Base-by-base conservation (phyloP, 2,888 invertebrate genomes). In the Hydriomena furcata region DNA sequence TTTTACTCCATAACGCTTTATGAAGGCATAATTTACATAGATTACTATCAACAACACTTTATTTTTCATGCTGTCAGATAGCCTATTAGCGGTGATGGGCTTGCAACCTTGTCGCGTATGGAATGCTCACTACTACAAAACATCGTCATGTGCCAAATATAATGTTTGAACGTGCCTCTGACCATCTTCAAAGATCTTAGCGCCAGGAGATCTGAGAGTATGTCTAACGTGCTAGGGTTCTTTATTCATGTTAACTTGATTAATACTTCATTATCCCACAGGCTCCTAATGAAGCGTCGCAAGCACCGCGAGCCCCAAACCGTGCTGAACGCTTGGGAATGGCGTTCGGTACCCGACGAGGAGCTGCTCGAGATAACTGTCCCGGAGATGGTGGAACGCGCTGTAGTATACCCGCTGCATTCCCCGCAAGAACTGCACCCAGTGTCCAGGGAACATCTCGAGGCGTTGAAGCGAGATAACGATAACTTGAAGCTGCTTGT, bases 341-440 rank as follows among this genome's bases (percentile, higher is more conserved):
- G 90, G 90, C 60, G 66, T 12, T 76, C 79, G 0, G 76, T 76
- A 5, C 73, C 77, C 7, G 81, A 80, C 20, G 67, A 80, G 7
- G 89, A 90, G 36, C 52, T 85, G 36, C 68, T 88, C 37, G 84
- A 85, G 79, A 77, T 85, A 37, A 66, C 66, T 1, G 71, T 60
- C 37, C 75, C 82, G 0, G 82, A 74, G 50, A 79, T 86, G 82
- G 64, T 71, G 66, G 69, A 72, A 55, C 63, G 71, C 13, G 73
- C 82, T 8, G 77, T 77, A 1, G 61, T 88, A 45, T 91, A 63
- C 79, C 80, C 87, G 45, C 75, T 89, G 44, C 90, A 89, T 70
- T 66, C 73, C 59, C 88, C 86, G 42, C 76, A 76, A 27, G 83
- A 82, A 28, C 79, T 91, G 30, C 63, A 56, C 21, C 75, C 78